A percentile compares a stretch with the other conserved stretches of the same genome.
Evolutionary conservation across 2,888 invertebrate species (phyloP).

Genomic region (Drosophila setosimentum): DNA sequence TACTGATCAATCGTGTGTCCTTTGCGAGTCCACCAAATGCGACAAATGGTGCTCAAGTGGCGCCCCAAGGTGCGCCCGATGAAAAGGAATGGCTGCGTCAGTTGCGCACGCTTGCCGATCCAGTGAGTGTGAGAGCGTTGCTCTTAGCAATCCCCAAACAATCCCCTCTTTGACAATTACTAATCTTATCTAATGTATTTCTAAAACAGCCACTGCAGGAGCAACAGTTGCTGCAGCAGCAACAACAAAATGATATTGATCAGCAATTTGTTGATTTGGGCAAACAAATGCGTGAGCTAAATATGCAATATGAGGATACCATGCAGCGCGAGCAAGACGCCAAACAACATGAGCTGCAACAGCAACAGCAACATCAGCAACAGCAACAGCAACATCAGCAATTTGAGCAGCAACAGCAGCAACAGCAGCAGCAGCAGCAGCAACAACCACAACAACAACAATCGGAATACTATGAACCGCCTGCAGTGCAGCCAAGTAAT

Average conservation of each 20-base stretch:
- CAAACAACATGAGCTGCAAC: slow-evolving; percentile 35
- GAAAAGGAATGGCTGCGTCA: slow-evolving; percentile 85
- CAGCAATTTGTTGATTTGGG: slow-evolving; percentile 84
- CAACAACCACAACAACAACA: slow-evolving; percentile 24
- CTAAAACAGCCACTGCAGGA: slow-evolving; percentile 50
- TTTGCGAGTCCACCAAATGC: slow-evolving; percentile 68
- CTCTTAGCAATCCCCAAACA: background rate
- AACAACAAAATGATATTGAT: slow-evolving; percentile 75
- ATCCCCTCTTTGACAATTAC: background rate
- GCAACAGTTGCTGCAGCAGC: slow-evolving; percentile 38
- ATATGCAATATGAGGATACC: slow-evolving; percentile 80
- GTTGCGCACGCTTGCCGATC: slow-evolving; percentile 76
- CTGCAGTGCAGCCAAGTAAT: slow-evolving; percentile 18
- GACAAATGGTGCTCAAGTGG: slow-evolving; percentile 45
- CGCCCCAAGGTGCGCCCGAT: slow-evolving; percentile 43
- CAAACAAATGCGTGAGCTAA: slow-evolving; percentile 84
- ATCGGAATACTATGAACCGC: slow-evolving; percentile 41
- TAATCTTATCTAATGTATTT: background rate
- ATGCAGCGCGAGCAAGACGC: slow-evolving; percentile 52
- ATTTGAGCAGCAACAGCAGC: slow-evolving; percentile 19
- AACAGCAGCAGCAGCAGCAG: slow-evolving; percentile 28
- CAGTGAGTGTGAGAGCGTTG: slow-evolving; percentile 51
- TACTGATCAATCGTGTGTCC: slow-evolving; percentile 75
- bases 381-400: slow-evolving; percentile 27
- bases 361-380: slow-evolving; percentile 25